A percentile compares a stretch with the other conserved stretches of the same genome.
Conservation (phyloP, 2,888 invertebrate genomes). For the Allolobophora icterica region DNA sequence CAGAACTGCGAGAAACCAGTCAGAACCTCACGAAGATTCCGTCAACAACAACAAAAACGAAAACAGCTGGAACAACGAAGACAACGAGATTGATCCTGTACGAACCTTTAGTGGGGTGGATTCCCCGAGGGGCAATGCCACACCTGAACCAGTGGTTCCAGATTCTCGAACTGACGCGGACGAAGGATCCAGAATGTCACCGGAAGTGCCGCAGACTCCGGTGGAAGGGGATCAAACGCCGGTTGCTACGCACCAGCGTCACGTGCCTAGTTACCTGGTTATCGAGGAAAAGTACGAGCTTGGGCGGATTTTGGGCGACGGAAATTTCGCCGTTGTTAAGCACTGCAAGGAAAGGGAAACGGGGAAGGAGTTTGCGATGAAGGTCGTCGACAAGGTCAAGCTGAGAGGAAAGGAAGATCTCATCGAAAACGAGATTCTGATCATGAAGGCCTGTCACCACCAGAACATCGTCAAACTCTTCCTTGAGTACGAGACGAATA, state of each 20-base stretch:
- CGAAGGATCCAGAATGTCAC: not conserved
- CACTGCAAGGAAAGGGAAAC: conserved; percentile 55
- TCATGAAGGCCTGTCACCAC: conserved; percentile 65
- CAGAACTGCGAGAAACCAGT: too few species aligned
- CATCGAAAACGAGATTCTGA: conserved; percentile 65
- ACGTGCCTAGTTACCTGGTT: conserved; percentile 57
- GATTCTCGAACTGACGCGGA: not conserved
- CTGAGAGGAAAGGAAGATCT: conserved; percentile 65
- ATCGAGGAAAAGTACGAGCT: conserved; percentile 60
- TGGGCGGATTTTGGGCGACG: conserved; percentile 62
- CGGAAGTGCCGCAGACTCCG: not conserved
- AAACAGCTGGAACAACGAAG: not conserved
- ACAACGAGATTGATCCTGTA: not conserved
- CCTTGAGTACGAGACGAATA: conserved; percentile 64
- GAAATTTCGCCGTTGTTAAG: conserved; percentile 65
- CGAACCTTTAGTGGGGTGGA: not conserved
- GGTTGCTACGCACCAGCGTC: conserved; percentile 57
- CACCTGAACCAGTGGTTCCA: not conserved
- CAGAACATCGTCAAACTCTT: conserved; percentile 63
- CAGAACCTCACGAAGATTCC: conserved; percentile 41
- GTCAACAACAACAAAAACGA: conserved; percentile 38
- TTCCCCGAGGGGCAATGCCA: not conserved
- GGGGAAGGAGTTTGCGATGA: conserved; percentile 62
- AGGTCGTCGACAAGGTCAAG: conserved; percentile 65
- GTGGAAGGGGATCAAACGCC: not conserved